Base-by-base conservation (phyloP, 1,140 invertebrate genomes). In the Aradophagus sp. region DNA sequence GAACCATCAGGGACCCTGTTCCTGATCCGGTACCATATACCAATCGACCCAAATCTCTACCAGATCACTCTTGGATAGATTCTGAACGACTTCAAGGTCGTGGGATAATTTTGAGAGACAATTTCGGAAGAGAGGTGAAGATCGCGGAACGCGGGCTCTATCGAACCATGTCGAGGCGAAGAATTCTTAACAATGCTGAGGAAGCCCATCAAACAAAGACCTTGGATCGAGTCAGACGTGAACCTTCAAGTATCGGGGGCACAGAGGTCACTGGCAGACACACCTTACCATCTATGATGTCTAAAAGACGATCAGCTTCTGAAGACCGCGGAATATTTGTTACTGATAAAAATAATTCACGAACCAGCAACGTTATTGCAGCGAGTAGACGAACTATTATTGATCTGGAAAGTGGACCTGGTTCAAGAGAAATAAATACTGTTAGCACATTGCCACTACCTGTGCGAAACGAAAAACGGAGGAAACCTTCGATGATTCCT, bases 361-460 rank as follows among this genome's bases (percentile, higher is more conserved):
- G 38, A 36, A 31, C 45, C 10, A 53, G 34, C 41, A 65, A 12
- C 14, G 12, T 48, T 15, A 14, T 47, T 27, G 14, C 26, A 0
- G 42, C 38, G n/a, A n/a, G n/a, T n/a, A n/a, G n/a, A 14, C 27
- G 29, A 19, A 17, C 35, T 1, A 32, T 39, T 23, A 48, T 34
- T 3, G 59, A 65, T 65, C 19, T 58, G 10, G 45, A 48, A 48
- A 53, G 27, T 27, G 44, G 55, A 42, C 48, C 42, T 10, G 8
- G 34, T 5, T 16, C 38, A 48, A 67, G 44, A 56, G 59, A 68
- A 41, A 53, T 59, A 26, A 58, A 36, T 34, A 72, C 68, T 1
- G 66, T 80, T 3, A 77, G 65, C 36, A 84, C 80, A 17, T 48
- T 84, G 16, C 84, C 83, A 3, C 8, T 66, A 16, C 82, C 82